Evolutionary conservation across 2,888 invertebrate species (phyloP), one percentile per base, ranked within the genome.

Genomic region (Agrotis puta): DNA sequence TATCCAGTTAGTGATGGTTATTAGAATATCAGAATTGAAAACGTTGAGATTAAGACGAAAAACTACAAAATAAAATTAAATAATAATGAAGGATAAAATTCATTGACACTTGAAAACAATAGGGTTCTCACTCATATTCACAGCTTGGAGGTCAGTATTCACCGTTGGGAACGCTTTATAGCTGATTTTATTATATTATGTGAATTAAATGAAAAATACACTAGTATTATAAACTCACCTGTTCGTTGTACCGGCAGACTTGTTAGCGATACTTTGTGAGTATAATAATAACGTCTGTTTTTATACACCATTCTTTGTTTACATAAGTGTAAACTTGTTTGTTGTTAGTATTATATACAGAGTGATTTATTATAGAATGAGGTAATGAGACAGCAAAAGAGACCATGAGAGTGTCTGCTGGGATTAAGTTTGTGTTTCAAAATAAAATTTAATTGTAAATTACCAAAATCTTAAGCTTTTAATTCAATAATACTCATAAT

Each of bases 291-390:
- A 33, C 33, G 14, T 14, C 43, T 13, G 24, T 53, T 59, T 66
- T 54, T 73, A 76, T 76, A 76, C 22, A 16, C n/a, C 24, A 18
- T n/a, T 74, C 33, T 22, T 24, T 74, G 45, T 72, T 64, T 45
- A 45, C 74, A 64, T 33, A 1, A 6, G 24, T n/a, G n/a, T n/a
- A n/a, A n/a, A 20, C 20, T 20, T 64, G 1, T 50, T 14, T 65
- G 0, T 50, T 51, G 20, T 59, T 27, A n/a, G 33, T 47, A 48
- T 24, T 0, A 4, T 53, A 14, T 24, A 74, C 27, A 65, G 59
- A 3, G 0, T 65, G 65, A 18, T 54, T 18, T 11, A 43, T 27
- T 59, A 59, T 9, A 14, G 22, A 33, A 39, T 39, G n/a, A n/a
- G n/a, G n/a, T n/a, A n/a, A n/a, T n/a, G n/a, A n/a, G n/a, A n/a